Evolutionary conservation across 2,797 vertebrate genomes (phyloP).

Genomic region (Anguilla megastoma): DNA sequence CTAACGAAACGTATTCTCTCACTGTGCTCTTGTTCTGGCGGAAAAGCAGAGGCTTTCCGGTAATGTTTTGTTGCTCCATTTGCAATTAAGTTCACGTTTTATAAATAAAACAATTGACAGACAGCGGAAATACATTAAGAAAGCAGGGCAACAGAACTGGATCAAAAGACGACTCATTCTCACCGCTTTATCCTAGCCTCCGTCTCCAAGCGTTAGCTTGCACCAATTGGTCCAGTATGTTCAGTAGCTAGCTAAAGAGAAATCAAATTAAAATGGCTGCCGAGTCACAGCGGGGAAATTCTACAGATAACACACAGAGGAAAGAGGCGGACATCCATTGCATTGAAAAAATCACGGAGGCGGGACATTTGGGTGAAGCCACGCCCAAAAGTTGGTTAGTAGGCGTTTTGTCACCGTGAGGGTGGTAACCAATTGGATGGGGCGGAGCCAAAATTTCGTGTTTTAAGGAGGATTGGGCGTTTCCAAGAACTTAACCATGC

Average conservation of each 20-base stretch:
- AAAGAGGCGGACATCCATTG: constrained; percentile 28
- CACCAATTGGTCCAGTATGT: constrained; percentile 21
- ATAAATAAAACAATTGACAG: constrained; percentile 25
- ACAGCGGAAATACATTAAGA: constrained; percentile 1
- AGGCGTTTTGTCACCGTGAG: constrained; percentile 18
- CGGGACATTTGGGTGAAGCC: not conserved
- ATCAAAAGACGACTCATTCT: not conserved
- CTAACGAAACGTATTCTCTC: not conserved
- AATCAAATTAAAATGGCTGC: constrained; percentile 39
- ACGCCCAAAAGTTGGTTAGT: constrained; percentile 7
- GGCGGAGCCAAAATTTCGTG: not conserved
- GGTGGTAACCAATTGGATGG: not conserved
- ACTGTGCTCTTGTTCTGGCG: not conserved
- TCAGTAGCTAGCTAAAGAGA: constrained; percentile 22
- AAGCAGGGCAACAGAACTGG: not conserved
- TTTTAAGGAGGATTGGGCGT: not conserved
- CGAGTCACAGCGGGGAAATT: constrained; percentile 27
- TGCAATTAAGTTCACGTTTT: constrained; percentile 13
- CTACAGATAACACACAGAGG: constrained; percentile 25
- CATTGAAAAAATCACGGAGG: constrained; percentile 4
- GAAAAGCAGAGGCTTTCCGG: not conserved
- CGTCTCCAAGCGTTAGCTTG: constrained; percentile 14
- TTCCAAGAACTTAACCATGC: constrained; percentile 1
- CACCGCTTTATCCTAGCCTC: constrained; percentile 20
- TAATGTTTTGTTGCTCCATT: not conserved